phyloP scores from a whole-genome alignment of 2,113 vertebrate species.

The Ailurus styani region DNA sequence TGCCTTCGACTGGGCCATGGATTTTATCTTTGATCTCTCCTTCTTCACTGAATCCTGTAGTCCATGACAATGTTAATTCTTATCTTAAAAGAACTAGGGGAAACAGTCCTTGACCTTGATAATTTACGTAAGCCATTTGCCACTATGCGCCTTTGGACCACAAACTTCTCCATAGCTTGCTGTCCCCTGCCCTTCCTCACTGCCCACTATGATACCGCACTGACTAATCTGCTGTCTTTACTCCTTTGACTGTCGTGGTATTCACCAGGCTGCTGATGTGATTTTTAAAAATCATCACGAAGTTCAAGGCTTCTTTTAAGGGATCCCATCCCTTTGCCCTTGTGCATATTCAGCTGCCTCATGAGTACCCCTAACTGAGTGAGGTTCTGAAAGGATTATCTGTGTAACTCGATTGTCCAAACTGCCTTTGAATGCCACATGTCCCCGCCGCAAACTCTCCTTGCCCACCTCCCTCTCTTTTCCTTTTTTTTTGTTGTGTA shows the following conservation, averaged over 20 bases:
- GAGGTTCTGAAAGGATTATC: background rate
- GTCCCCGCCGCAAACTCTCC: background rate
- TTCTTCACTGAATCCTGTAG: background rate
- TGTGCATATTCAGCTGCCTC: background rate
- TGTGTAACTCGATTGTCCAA: background rate
- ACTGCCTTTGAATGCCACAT: background rate
- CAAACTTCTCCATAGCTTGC: background rate
- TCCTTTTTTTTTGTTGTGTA: background rate
- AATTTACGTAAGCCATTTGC: background rate
- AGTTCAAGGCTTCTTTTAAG: background rate
- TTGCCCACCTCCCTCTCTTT: background rate
- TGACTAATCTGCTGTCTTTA: background rate
- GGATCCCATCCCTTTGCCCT: background rate
- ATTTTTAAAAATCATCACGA: background rate
- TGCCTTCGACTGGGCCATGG: background rate
- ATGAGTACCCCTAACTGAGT: background rate
- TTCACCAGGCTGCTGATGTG: background rate
- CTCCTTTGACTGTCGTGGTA: background rate
- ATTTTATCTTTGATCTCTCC: background rate
- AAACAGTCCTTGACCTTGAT: background rate
- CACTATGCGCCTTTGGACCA: background rate
- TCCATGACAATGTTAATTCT: background rate
- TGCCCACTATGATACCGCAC: no score
- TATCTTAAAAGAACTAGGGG: background rate
- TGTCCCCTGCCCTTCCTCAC: background rate